Evolutionary conservation across 37 sponge, comb jelly and placozoan species (phyloP).

Genomic region (Oopsacas minuta): DNA sequence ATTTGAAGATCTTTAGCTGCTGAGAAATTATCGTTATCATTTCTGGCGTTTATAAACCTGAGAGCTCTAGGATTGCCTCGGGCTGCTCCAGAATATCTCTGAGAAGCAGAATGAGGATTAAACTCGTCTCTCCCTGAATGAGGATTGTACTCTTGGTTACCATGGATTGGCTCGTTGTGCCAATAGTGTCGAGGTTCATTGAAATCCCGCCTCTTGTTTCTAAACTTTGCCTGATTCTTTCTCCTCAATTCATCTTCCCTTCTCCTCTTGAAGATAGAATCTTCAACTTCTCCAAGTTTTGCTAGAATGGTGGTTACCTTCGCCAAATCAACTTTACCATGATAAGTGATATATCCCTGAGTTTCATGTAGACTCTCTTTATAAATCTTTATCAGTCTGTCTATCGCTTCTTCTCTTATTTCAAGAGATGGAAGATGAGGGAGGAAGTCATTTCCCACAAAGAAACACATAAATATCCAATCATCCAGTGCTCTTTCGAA

Average conservation of each 20-base stretch:
- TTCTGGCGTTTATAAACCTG: conserved; percentile 12
- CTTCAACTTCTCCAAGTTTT: conserved; percentile 65
- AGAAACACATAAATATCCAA: conserved; percentile 99
- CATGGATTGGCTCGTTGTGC: neutral
- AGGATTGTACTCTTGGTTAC: neutral
- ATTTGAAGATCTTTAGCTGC: neutral
- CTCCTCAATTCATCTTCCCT: conserved; percentile 58
- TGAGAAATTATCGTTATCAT: neutral
- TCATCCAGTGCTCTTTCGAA: conserved; percentile 89
- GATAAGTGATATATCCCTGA: conserved; percentile 72
- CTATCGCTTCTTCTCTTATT: conserved; percentile 96
- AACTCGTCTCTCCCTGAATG: neutral
- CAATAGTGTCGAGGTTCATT: neutral
- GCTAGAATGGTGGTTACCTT: conserved; percentile 73
- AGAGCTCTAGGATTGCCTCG: conserved; percentile 3
- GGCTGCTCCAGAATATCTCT: neutral
- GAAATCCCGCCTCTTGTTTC: conserved; percentile 32
- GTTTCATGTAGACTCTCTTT: conserved; percentile 73
- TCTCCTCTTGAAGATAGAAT: conserved; percentile 61
- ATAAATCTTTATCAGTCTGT: conserved; percentile 76
- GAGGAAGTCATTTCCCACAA: conserved; percentile 99
- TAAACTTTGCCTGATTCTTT: conserved; percentile 44
- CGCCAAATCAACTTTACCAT: conserved; percentile 60
- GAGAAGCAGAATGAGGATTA: neutral
- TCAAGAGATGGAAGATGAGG: conserved; percentile 95